Evolutionary conservation across 2,797 vertebrate genomes (phyloP).

Genomic region (Gallinago solitaria): DNA sequence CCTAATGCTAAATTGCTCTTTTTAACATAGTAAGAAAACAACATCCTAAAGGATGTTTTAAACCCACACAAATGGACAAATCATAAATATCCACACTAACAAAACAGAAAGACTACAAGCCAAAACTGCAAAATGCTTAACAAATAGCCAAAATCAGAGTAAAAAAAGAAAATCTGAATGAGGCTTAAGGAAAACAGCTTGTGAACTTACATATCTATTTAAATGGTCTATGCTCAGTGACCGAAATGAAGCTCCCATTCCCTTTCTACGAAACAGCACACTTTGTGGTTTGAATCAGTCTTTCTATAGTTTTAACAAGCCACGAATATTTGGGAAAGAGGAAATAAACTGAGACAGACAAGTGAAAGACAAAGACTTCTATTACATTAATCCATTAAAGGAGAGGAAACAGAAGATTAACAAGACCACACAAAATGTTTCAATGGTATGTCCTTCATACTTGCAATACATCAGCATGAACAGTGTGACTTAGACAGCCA

Average conservation of each 20-base stretch:
- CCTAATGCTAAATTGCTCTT: not conserved
- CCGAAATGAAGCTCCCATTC: not conserved
- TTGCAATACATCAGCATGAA: not conserved
- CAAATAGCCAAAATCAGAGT: not conserved
- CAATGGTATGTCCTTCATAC: not conserved
- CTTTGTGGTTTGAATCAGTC: not conserved
- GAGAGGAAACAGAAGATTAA: not conserved
- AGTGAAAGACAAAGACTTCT: not conserved
- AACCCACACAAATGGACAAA: not conserved
- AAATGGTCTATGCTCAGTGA: not conserved
- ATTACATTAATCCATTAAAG: not conserved
- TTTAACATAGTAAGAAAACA: not conserved
- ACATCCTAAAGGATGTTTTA: not conserved
- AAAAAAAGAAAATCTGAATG: not conserved
- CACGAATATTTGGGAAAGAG: not conserved
- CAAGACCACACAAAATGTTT: not conserved
- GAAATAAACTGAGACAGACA: not conserved
- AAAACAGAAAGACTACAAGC: not conserved
- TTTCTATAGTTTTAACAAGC: not conserved
- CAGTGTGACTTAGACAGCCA: not conserved
- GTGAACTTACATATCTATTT: not conserved
- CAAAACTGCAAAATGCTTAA: not conserved
- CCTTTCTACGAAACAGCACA: not conserved
- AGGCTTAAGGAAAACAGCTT: not conserved
- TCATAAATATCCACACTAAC: not conserved